phyloP scores from a whole-genome alignment of 2,797 vertebrate species.

The Apodemus agrarius region DNA sequence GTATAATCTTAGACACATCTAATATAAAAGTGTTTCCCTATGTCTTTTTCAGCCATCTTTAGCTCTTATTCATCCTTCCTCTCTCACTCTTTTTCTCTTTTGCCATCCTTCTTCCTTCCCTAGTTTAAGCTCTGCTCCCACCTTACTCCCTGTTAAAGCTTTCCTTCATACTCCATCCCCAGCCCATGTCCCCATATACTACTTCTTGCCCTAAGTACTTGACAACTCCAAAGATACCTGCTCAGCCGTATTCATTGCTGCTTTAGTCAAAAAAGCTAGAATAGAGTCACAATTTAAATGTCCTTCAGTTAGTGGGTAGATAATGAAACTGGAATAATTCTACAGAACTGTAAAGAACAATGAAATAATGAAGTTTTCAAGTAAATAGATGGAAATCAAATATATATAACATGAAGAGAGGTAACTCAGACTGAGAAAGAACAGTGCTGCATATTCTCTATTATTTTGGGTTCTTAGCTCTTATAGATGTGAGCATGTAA shows the following conservation, averaged over 20 bases:
- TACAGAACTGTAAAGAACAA: neutral
- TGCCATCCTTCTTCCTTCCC: neutral
- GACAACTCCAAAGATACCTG: neutral
- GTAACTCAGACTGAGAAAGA: neutral
- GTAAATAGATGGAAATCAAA: neutral
- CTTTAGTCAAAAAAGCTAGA: neutral
- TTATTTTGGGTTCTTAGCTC: neutral
- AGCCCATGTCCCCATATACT: neutral
- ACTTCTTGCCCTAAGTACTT: neutral
- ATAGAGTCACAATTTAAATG: neutral
- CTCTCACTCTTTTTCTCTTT: neutral
- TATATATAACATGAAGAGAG: neutral
- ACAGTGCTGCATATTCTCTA: neutral
- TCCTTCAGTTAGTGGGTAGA: neutral
- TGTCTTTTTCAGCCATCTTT: neutral
- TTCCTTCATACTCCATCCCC: neutral
- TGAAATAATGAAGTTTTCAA: neutral
- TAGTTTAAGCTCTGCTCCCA: neutral
- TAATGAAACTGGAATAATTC: neutral
- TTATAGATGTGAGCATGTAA: neutral
- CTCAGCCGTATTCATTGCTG: neutral
- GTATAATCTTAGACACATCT: neutral
- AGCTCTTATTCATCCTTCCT: neutral
- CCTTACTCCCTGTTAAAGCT: neutral
- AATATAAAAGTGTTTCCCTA: neutral